phyloP scores from a whole-genome alignment of 2,888 invertebrate species.

The Platypus cylindrus region DNA sequence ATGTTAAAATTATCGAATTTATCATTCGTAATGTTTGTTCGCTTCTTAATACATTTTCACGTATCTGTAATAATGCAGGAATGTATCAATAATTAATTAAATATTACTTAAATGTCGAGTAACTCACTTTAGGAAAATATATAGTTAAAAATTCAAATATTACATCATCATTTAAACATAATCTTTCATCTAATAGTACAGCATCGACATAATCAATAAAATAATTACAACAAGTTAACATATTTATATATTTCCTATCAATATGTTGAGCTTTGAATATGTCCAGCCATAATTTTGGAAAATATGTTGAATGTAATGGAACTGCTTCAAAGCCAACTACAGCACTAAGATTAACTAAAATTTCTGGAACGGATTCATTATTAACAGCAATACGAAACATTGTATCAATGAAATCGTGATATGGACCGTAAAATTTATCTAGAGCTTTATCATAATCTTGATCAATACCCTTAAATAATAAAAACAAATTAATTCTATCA shows the following conservation, averaged over 20 bases:
- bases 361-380: conserved; percentile 75
- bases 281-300: conserved; percentile 87
- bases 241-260: conserved; percentile 68
- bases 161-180: conserved; percentile 69
- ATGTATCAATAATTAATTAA: neutral
- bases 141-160: conserved; percentile 80
- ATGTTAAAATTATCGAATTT: conserved; percentile 47
- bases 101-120: no score
- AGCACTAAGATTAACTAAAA: conserved; percentile 73
- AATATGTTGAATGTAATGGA: conserved; percentile 75
- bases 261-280: conserved; percentile 67
- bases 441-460: conserved; percentile 64
- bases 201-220: conserved; percentile 84
- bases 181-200: conserved; percentile 76
- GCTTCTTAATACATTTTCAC: conserved; percentile 46
- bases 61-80: conserved; percentile 34
- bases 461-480: conserved; percentile 49
- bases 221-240: conserved; percentile 69
- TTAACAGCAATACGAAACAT: conserved; percentile 80
- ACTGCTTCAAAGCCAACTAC: conserved; percentile 86
- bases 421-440: conserved; percentile 69
- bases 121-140: conserved; percentile 73
- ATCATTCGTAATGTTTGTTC: conserved; percentile 48
- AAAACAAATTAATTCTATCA: conserved; percentile 2
- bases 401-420: conserved; percentile 80